Evolutionary conservation across 2,797 vertebrate genomes (phyloP).

Genomic region (Eupleurogrammus muticus): DNA sequence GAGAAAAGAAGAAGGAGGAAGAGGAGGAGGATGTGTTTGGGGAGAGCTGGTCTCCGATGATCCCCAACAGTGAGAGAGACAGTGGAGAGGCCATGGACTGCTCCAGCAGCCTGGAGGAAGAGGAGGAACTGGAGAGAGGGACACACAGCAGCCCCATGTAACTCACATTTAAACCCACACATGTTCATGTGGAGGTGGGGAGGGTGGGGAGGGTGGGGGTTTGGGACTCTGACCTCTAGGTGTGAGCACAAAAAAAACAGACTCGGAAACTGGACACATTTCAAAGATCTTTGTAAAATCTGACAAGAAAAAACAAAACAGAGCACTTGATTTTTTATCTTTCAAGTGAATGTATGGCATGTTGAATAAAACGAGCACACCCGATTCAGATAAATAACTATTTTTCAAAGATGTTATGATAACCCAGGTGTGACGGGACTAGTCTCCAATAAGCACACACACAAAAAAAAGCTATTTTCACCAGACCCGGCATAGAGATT

Average conservation of each 20-base stretch:
- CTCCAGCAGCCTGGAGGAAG: constrained; percentile 81
- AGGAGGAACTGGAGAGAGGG: constrained; percentile 64
- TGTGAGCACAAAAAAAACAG: constrained; percentile 75
- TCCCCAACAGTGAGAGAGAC: constrained; percentile 63
- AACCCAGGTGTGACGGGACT: constrained; percentile 20
- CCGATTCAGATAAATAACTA: constrained; percentile 25
- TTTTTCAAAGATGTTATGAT: constrained; percentile 29
- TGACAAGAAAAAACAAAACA: not conserved
- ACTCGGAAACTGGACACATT: constrained; percentile 58
- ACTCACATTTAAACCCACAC: not conserved
- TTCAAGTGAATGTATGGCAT: constrained; percentile 55
- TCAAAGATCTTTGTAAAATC: constrained; percentile 20
- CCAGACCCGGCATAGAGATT: constrained; percentile 66
- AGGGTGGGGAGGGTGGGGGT: constrained; percentile 24
- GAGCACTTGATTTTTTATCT: constrained; percentile 44
- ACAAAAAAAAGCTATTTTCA: constrained; percentile 28
- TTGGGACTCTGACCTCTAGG: constrained; percentile 46
- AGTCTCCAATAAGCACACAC: constrained; percentile 29
- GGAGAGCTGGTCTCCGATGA: constrained; percentile 71
- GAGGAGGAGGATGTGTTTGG: constrained; percentile 42
- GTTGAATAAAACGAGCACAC: constrained; percentile 32
- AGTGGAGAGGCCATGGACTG: constrained; percentile 90
- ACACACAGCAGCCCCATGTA: constrained; percentile 41
- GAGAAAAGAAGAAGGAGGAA: constrained; percentile 14
- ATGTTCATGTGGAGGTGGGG: not conserved